These are phyloP conservation scores for Eugnorisma glareosa DNA, from an alignment of 2,888 invertebrate species.

Conservation along the genomic window DNA sequence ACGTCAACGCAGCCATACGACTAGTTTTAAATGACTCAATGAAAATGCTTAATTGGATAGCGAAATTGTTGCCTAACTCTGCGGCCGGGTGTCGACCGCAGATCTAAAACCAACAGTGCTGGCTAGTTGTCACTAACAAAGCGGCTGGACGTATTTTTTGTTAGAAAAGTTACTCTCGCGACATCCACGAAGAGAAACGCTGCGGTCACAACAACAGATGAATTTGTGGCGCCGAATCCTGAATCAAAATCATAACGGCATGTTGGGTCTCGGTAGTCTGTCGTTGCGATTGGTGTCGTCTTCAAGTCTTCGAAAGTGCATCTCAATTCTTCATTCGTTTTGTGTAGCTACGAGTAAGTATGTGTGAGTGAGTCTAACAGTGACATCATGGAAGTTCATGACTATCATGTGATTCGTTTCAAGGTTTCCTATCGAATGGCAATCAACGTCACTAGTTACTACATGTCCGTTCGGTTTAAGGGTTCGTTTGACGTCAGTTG, in stretches of 20 bases:
- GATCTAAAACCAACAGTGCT: background rate
- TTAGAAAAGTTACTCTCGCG: background rate
- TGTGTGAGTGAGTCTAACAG: background rate
- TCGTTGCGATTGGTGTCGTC: background rate
- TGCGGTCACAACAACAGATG: background rate
- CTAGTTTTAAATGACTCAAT: background rate
- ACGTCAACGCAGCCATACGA: background rate
- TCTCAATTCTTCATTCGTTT: background rate
- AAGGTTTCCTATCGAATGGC: slow-evolving; percentile 27
- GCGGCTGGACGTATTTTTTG: background rate
- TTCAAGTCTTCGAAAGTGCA: background rate
- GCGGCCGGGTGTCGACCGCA: background rate
- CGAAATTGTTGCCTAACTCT: background rate
- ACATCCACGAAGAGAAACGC: background rate
- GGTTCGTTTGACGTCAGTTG: slow-evolving; percentile 52
- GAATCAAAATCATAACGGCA: background rate
- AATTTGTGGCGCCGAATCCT: background rate
- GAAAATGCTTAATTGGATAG: no score
- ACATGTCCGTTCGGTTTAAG: slow-evolving; percentile 22
- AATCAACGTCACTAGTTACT: slow-evolving; percentile 39
- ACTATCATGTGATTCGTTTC: background rate
- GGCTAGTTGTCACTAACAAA: background rate
- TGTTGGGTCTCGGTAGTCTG: background rate
- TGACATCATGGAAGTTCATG: background rate
- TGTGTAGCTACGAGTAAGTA: background rate